Evolutionary conservation across 2,888 invertebrate genomes (phyloP).

Genomic region (Ellobium chinense): DNA sequence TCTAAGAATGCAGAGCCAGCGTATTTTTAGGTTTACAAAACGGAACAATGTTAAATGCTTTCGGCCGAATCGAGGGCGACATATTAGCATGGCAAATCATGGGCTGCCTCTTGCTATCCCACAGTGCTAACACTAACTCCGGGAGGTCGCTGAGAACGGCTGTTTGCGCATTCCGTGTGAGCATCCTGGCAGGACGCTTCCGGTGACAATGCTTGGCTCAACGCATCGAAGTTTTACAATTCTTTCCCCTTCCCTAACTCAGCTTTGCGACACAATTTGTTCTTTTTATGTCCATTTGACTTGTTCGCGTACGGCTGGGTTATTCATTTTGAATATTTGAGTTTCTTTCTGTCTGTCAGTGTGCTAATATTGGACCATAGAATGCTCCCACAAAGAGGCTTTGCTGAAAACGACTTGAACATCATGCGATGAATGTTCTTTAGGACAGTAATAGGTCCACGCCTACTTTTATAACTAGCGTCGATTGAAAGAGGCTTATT

Average conservation of each 20-base stretch:
- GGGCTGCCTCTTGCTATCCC: not conserved
- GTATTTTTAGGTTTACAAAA: conserved; percentile 1
- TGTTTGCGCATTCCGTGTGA: conserved; percentile 5
- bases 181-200: conserved; percentile 4
- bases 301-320: not conserved
- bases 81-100: conserved; percentile 17
- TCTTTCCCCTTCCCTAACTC: not conserved
- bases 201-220: not conserved
- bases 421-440: too few relatives aligned
- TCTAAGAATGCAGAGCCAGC: not conserved
- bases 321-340: too few relatives aligned
- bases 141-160: not conserved
- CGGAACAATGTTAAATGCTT: conserved; percentile 11
- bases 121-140: not conserved
- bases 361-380: too few relatives aligned
- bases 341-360: too few relatives aligned
- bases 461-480: too few relatives aligned
- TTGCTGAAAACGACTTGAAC: too few relatives aligned
- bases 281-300: not conserved
- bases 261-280: too few relatives aligned
- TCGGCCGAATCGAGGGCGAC: not conserved
- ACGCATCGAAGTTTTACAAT: not conserved
- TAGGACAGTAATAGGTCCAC: too few relatives aligned
- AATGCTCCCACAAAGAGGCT: too few relatives aligned
- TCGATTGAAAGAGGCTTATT: too few relatives aligned